Conservation (phyloP, 1,140 invertebrate genomes). For the Tetragonula clypearis region DNA sequence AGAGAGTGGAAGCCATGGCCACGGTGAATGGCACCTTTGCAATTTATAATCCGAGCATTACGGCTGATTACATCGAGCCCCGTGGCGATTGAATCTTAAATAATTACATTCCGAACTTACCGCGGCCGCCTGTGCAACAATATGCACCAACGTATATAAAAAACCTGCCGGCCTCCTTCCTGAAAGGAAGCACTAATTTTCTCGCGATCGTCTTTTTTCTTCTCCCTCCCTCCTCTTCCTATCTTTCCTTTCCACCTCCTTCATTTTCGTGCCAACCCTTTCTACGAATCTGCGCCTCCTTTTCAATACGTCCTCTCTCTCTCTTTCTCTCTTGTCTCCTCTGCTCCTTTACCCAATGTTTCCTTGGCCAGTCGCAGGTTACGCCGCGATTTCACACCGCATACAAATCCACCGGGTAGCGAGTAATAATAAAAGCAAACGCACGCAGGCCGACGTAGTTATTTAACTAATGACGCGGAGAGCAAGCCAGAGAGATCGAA, state of each 20-base stretch:
- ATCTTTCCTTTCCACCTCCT: background rate
- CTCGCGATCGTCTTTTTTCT: background rate
- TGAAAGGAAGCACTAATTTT: slow-evolving; percentile 17
- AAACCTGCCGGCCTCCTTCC: slow-evolving; percentile 1
- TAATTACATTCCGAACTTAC: slow-evolving; percentile 26
- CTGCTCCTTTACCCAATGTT: slow-evolving; percentile 1
- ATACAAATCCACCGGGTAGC: slow-evolving; percentile 19
- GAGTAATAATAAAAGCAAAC: slow-evolving; percentile 53
- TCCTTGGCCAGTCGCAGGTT: slow-evolving; percentile 13
- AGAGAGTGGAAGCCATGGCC: background rate
- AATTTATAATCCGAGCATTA: slow-evolving; percentile 27
- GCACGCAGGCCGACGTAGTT: slow-evolving; percentile 34
- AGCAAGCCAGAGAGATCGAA: background rate
- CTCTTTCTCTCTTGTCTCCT: background rate
- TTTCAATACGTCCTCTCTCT: background rate
- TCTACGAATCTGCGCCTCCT: background rate
- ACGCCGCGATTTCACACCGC: slow-evolving; percentile 35
- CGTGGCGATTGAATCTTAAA: slow-evolving; percentile 21
- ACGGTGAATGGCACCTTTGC: background rate
- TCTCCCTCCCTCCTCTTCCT: too few relatives aligned
- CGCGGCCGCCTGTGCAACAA: slow-evolving; percentile 2
- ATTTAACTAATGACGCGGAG: slow-evolving; percentile 59
- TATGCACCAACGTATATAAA: slow-evolving; percentile 10
- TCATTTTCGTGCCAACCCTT: background rate
- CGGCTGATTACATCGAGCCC: slow-evolving; percentile 15